Evolutionary conservation across 1,140 invertebrate species (phyloP), one percentile per base, ranked within the genome.

Genomic region (Batillaria attramentaria): DNA sequence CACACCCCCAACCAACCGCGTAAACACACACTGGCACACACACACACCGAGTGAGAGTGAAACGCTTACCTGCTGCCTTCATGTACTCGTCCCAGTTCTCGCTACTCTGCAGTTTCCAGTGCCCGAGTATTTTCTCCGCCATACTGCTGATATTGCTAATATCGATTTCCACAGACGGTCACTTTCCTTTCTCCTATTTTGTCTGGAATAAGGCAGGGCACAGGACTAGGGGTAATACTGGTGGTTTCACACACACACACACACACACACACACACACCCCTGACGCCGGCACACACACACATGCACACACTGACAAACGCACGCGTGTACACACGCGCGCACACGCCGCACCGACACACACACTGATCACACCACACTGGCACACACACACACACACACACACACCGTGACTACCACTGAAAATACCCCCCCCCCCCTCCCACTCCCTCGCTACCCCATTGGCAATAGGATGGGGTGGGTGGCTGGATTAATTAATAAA

Each of bases 41-140:
- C 66, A 69, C 37, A 37, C 37, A n/a, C n/a, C n/a, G n/a, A n/a
- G n/a, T n/a, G n/a, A n/a, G n/a, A n/a, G 1, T 3, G 6, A 31
- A 31, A 35, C 1, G 31, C 24, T 31, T 79, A 88, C 87, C 84
- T 4, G 82, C 73, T 20, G 84, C 81, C 68, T 84, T 86, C 84
- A 88, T 83, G 43, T 86, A 88, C 28, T 87, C 83, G 33, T 88
- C 85, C 73, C 85, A 88, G 57, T 83, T 84, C 18, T 85, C 83
- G 16, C 35, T 84, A 37, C 81, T 84, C 35, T 84, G 73, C 35
- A 87, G 50, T 80, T 88, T 88, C 87, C 87, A 88, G 54, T 87
- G 79, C 8, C 87, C 87, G 20, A 86, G 28, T 28, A 86, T 46
- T 68, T 83, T 79, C 18, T 72, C 79, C 66, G 37, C 37, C 1